Conservation (phyloP, 1,140 invertebrate genomes). For the Meloidogyne hapla region DNA sequence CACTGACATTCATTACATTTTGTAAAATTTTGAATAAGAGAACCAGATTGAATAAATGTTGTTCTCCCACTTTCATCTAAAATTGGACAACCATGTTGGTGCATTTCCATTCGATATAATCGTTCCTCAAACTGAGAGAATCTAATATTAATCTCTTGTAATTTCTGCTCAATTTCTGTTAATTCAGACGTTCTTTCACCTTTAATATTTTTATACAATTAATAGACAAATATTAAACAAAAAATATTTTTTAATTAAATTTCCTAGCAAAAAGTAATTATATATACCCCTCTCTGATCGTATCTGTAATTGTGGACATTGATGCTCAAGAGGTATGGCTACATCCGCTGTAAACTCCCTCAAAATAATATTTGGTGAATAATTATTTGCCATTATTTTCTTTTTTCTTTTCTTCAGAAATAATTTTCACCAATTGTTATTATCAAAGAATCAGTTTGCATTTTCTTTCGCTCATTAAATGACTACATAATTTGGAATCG, state of each 20-base stretch:
- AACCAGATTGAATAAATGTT: constrained; percentile 23
- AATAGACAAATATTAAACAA: too few species aligned
- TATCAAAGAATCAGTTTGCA: neutral
- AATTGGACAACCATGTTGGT: constrained; percentile 44
- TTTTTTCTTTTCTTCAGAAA: neutral
- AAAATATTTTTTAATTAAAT: too few species aligned
- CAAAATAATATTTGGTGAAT: neutral
- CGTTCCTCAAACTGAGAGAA: constrained; percentile 25
- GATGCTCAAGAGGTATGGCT: neutral
- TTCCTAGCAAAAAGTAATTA: too few species aligned
- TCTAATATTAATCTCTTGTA: constrained; percentile 1
- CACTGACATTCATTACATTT: constrained; percentile 53
- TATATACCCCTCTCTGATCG: neutral
- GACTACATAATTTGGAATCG: too few species aligned
- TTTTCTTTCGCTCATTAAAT: too few species aligned
- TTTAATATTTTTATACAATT: constrained; percentile 13
- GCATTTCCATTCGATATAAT: constrained; percentile 34
- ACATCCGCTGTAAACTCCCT: neutral
- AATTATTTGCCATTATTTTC: neutral
- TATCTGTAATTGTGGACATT: neutral
- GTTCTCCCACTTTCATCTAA: neutral
- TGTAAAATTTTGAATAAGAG: constrained; percentile 38
- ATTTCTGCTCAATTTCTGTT: constrained; percentile 28
- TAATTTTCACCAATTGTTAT: neutral
- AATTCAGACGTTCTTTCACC: constrained; percentile 10